Base-by-base conservation (phyloP, 1,140 invertebrate genomes). In the Brachionus asplanchnoidis region DNA sequence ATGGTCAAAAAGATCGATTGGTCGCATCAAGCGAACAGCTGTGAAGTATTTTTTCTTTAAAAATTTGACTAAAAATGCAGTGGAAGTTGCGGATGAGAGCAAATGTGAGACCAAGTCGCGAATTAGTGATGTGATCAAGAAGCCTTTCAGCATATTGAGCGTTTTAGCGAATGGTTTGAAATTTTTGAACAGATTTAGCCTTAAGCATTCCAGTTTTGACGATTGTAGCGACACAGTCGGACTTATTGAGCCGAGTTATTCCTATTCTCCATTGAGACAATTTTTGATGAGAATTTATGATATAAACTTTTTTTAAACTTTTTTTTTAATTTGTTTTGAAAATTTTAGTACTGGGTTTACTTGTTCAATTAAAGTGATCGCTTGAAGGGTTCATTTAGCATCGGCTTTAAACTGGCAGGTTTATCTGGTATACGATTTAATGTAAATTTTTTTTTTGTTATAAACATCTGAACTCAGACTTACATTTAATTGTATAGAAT, bases 281-380 rank as follows among this genome's bases (percentile, higher is more conserved):
- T 42, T 73, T 73, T 73, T 73, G 7, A 73, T 73, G 32, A 73
- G 68, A 73, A 73, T 73, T 17, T 73, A 40, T 42, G 68, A 73
- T 73, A 42, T 73, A 20, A 73, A 73, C 42, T 73, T 73, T 73
- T 73, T 73, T 42, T 73, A 73, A 73, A 73, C n/a, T 20, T 40
- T 40, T 32, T 32, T 73, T 73, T 73, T n/a, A n/a, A 20, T 73
- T 73, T 73, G 32, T 40, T 40, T 73, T 73, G 32, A 42, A 42
- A 44, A 40, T 28, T 73, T 40, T 73, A 68, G 26, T 73, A 42
- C 28, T 73, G 36, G 32, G 32, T 42, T 42, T 23, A 73, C 40
- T 20, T 42, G 28, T 36, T 36, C 17, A 5, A 42, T 20, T 73
- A 44, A 8, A 73, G 7, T 9, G 20, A 11, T 60, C 1, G 8